phyloP scores from a whole-genome alignment of 1,140 invertebrate genomes.

The Ericerus pela region DNA sequence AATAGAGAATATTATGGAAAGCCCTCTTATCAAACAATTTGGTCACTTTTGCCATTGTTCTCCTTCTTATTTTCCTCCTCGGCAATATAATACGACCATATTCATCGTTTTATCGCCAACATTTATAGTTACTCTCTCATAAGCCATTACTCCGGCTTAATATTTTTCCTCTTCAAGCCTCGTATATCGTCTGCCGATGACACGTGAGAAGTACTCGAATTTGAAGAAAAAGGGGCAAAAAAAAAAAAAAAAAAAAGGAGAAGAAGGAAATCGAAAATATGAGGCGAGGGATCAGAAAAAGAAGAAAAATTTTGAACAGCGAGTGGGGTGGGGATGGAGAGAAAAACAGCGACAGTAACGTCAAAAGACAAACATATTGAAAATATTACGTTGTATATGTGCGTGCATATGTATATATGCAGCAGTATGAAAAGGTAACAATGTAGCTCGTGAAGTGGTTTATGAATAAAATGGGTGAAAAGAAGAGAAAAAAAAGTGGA shows the following conservation, averaged over 20 bases:
- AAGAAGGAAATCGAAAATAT: neutral
- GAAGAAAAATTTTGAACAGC: neutral
- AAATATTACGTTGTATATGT: too few relatives aligned
- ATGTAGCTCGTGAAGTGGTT: slow-evolving; percentile 10
- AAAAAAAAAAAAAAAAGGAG: neutral
- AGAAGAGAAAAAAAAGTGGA: neutral
- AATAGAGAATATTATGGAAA: too few relatives aligned
- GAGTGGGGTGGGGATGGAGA: neutral
- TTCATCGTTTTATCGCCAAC: too few relatives aligned
- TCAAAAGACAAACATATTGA: slow-evolving; percentile 11
- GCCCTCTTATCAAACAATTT: too few relatives aligned
- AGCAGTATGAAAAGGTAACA: too few relatives aligned
- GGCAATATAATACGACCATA: too few relatives aligned
- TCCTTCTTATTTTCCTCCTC: too few relatives aligned
- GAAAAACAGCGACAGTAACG: neutral
- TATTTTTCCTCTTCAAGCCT: too few relatives aligned
- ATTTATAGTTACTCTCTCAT: too few relatives aligned
- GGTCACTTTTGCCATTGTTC: too few relatives aligned
- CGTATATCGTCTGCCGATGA: slow-evolving; percentile 1
- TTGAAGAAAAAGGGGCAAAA: neutral
- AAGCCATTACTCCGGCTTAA: too few relatives aligned
- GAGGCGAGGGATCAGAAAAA: neutral
- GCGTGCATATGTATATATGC: too few relatives aligned
- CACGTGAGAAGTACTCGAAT: neutral
- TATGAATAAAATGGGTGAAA: slow-evolving; percentile 2